Evolutionary conservation across 1,140 invertebrate species (phyloP).

Genomic region (Tachypleus tridentatus): DNA sequence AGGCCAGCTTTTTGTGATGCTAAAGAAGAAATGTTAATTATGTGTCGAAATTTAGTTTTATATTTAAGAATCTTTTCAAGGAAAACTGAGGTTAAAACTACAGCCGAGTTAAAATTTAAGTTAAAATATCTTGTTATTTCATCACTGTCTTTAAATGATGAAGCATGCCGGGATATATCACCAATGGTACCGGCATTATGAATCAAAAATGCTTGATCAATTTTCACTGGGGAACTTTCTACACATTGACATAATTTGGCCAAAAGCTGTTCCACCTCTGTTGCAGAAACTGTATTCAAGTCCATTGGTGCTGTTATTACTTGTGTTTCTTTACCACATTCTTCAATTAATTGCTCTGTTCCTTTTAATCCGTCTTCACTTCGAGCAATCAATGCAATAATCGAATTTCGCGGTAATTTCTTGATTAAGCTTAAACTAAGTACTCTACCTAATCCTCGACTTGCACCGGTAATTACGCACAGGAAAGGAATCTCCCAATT

Average conservation of each 20-base stretch:
- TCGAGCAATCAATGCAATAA: conserved; percentile 62
- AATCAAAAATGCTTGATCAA: conserved; percentile 50
- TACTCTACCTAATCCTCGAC: conserved; percentile 68
- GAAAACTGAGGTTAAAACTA: conserved; percentile 45
- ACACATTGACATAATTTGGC: conserved; percentile 44
- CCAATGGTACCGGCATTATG: conserved; percentile 85
- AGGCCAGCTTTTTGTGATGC: too few species aligned
- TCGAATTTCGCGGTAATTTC: conserved; percentile 46
- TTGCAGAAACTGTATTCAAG: conserved; percentile 23
- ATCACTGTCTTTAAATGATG: conserved; percentile 38
- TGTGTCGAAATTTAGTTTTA: too few species aligned
- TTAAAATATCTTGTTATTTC: conserved; percentile 47
- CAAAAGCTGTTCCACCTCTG: conserved; percentile 27
- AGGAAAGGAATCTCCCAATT: too few species aligned
- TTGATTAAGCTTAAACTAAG: conserved; percentile 56
- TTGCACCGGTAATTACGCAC: conserved; percentile 59
- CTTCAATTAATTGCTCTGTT: too few species aligned
- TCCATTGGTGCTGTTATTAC: conserved; percentile 27
- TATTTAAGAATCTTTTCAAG: too few species aligned
- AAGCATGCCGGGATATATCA: conserved; percentile 48
- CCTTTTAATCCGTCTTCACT: conserved; percentile 35
- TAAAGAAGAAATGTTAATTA: too few species aligned
- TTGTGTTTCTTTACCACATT: conserved; percentile 11
- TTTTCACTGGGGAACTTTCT: conserved; percentile 45
- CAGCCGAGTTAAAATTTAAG: conserved; percentile 64